Evolutionary conservation across 2,888 invertebrate species (phyloP), one percentile per base, ranked within the genome.

Genomic region (Nezara viridula): DNA sequence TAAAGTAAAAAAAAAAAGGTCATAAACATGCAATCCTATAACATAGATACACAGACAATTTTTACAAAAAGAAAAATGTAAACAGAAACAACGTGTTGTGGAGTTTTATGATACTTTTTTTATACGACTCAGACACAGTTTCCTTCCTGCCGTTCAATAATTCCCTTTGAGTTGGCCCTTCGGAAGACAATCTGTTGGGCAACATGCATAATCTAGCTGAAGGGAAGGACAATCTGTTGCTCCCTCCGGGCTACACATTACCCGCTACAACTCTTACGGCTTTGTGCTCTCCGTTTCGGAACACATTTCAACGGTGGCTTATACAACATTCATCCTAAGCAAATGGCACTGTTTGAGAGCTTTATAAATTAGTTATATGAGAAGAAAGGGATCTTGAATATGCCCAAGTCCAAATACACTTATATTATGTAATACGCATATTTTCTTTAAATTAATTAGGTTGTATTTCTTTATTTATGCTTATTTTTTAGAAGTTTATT

Each of bases 131-230:
- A 21, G 19, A 7, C 19, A 37, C 66, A 55, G 27, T 9, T 66
- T 66, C 27, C 32, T 73, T 21, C 19, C 0, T 19, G 0, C 19
- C 66, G 32, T 32, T 73, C 66, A 73, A 73, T 37, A 37, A 73
- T 73, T 73, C 66, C 66, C 32, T 73, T 73, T 73, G 66, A 73
- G 66, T 37, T 37, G 19, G 32, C 0, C 1, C 19, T 0, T 1
- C 6, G 37, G 66, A 73, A 73, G 32, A 73, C 66, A 37, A n/a
- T 32, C 66, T 37, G 37, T 9, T 73, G 66, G 37, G 9, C 32
- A 32, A 73, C 66, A 73, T 73, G 66, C 66, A 73, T 73, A 73
- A 73, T 73, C 66, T 37, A 73, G 9, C 19, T 37, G n/a, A n/a
- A n/a, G 27, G n/a, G n/a, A 32, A 5, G 32, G 66, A 7, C 66